These are phyloP conservation scores for Apotomis capreana DNA, from an alignment of 2,888 invertebrate species.

Conservation along the genomic window DNA sequence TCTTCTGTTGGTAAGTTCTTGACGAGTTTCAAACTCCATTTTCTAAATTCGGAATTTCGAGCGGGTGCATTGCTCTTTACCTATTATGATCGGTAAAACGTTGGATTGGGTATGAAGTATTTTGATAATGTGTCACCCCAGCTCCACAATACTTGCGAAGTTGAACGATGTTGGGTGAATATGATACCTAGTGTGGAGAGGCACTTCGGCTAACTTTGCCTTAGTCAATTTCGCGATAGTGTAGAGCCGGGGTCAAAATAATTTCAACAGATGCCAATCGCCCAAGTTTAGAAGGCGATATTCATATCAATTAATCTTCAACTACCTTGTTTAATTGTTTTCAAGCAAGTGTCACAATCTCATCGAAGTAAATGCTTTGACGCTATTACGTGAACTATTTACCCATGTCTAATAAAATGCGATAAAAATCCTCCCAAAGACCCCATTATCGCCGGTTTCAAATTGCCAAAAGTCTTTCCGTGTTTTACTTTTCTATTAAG, in stretches of 20 bases:
- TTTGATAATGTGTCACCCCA: neutral
- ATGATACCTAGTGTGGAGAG: too few relatives aligned
- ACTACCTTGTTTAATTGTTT: neutral
- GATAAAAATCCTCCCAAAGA: slow-evolving; percentile 17
- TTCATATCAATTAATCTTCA: neutral
- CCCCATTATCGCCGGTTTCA: slow-evolving; percentile 21
- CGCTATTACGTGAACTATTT: neutral
- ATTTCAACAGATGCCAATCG: neutral
- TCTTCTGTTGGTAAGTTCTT: slow-evolving; percentile 26
- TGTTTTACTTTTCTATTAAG: slow-evolving; percentile 57
- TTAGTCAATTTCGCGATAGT: too few relatives aligned
- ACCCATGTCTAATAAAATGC: neutral
- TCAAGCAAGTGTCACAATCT: neutral
- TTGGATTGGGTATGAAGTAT: slow-evolving; percentile 27
- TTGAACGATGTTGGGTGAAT: too few relatives aligned
- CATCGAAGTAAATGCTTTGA: too few relatives aligned
- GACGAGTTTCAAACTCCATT: slow-evolving; percentile 31
- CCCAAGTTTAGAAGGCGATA: neutral
- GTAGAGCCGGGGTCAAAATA: neutral
- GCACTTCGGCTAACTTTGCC: too few relatives aligned
- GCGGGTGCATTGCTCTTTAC: slow-evolving; percentile 30
- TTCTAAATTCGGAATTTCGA: slow-evolving; percentile 15
- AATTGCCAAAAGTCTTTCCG: slow-evolving; percentile 37
- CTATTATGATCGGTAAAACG: slow-evolving; percentile 29
- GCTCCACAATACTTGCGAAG: too few relatives aligned